Conservation (phyloP, 2,113 vertebrate genomes). For the Ia io region DNA sequence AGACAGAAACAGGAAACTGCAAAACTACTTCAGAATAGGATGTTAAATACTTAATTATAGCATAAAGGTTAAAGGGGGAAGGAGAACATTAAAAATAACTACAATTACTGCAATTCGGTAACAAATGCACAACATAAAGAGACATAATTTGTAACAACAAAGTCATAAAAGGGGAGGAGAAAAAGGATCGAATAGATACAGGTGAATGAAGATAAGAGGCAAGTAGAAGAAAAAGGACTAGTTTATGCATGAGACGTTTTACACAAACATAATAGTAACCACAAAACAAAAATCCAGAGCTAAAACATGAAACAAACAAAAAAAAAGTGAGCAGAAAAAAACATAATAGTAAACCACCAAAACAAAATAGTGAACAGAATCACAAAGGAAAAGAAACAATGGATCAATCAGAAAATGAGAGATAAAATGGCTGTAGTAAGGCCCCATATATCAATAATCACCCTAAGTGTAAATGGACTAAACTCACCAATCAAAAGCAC, state of each 20-base stretch:
- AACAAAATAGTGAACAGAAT: neutral
- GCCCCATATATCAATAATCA: too few species aligned
- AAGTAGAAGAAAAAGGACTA: too few species aligned
- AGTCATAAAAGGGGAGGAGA: too few species aligned
- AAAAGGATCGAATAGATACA: too few species aligned
- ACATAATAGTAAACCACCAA: neutral
- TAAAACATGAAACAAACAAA: neutral
- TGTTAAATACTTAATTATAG: too few species aligned
- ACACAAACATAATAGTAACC: neutral
- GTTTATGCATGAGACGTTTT: too few species aligned
- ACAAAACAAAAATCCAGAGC: neutral
- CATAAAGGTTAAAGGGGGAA: neutral
- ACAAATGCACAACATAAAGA: neutral
- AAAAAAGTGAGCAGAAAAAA: neutral
- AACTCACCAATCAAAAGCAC: too few species aligned
- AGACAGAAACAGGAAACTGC: neutral
- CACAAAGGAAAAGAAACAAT: neutral
- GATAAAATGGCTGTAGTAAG: too few species aligned
- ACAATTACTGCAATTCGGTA: neutral
- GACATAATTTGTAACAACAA: too few species aligned
- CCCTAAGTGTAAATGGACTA: too few species aligned
- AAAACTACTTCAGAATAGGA: neutral
- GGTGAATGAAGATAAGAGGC: too few species aligned
- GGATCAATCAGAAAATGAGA: too few species aligned
- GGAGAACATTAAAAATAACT: neutral